phyloP scores from a whole-genome alignment of 1,140 invertebrate species.

The Euschistus heros region DNA sequence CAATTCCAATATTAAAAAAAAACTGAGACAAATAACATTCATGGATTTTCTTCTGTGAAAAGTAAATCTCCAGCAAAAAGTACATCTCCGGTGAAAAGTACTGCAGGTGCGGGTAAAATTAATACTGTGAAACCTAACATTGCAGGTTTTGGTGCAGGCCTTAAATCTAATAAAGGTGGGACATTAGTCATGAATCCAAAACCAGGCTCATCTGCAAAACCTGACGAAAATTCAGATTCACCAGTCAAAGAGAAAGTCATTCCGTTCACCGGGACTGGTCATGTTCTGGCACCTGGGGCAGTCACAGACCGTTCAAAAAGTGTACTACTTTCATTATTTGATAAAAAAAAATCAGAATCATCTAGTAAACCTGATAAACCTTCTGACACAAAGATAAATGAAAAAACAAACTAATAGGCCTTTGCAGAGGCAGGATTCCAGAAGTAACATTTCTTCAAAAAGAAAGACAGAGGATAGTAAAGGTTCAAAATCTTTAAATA shows the following conservation, averaged over 20 bases:
- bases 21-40: no score
- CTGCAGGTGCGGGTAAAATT: no score
- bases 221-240: background rate
- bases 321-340: background rate
- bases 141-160: background rate
- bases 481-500: no score
- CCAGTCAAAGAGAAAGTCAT: background rate
- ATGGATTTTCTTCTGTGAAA: no score
- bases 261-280: background rate
- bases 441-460: background rate
- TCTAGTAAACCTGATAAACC: background rate
- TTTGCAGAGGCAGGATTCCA: background rate
- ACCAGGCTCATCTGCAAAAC: background rate
- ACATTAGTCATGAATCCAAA: constrained; percentile 17
- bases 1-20: no score
- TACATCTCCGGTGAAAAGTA: no score
- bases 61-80: no score
- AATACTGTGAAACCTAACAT: no score
- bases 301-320: background rate
- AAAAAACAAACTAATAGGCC: no score
- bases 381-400: no score
- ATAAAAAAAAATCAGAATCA: background rate
- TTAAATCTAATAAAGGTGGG: constrained; percentile 14
- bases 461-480: background rate
- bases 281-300: background rate